Conservation (phyloP, 2,113 vertebrate species). For the Poeciliopsis turrubarensis region DNA sequence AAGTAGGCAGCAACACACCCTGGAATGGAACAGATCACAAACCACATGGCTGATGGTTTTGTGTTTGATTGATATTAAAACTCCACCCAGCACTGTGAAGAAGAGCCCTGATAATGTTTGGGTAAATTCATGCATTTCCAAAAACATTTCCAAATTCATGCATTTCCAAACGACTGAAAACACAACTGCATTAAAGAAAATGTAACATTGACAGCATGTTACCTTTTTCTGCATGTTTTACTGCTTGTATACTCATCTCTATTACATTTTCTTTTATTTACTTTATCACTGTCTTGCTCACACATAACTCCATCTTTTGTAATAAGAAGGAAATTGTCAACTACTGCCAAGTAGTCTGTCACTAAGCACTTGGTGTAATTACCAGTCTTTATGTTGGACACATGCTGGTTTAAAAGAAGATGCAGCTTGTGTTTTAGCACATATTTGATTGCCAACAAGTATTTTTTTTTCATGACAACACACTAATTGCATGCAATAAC, state of each 20-base stretch:
- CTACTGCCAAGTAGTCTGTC: background rate
- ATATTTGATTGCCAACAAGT: conserved; percentile 15
- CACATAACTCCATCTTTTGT: background rate
- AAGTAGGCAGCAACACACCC: background rate
- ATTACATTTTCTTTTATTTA: background rate
- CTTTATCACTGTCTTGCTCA: background rate
- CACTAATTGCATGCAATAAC: background rate
- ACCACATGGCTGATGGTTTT: background rate
- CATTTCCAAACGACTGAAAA: background rate
- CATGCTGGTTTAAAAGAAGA: background rate
- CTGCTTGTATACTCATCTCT: background rate
- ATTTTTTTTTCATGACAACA: conserved; percentile 3
- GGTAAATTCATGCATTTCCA: no score
- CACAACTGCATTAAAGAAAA: background rate
- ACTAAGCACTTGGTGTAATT: background rate
- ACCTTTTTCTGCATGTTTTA: background rate
- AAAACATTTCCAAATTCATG: background rate
- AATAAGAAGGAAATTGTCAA: background rate
- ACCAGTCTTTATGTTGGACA: background rate
- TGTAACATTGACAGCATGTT: background rate
- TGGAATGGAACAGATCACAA: background rate
- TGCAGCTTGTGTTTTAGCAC: background rate
- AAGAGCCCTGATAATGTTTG: background rate
- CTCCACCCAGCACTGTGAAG: background rate
- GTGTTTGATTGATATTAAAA: background rate